phyloP scores from a whole-genome alignment of 2,888 invertebrate species.

The Omphaloscelis lunosa region DNA sequence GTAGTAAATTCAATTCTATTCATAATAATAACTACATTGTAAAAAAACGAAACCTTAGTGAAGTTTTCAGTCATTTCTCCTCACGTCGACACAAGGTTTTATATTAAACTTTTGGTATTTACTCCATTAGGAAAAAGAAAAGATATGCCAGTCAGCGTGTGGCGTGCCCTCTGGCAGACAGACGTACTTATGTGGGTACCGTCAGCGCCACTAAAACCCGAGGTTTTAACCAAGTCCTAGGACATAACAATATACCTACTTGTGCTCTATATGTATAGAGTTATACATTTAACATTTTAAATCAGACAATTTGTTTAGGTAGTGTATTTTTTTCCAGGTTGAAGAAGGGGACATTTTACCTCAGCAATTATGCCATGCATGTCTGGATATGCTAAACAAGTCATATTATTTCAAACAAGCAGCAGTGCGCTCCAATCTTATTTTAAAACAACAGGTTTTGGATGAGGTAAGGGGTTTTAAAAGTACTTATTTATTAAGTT shows the following conservation, averaged over 20 bases:
- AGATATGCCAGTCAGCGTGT: not conserved
- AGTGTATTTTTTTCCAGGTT: constrained; percentile 75
- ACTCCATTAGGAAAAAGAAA: not conserved
- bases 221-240: not conserved
- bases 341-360: constrained; percentile 83
- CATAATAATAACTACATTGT: no score
- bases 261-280: no score
- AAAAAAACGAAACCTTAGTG: not conserved
- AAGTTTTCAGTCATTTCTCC: not conserved
- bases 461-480: constrained; percentile 69
- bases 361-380: constrained; percentile 84
- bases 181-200: not conserved
- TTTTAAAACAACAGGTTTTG: constrained; percentile 81
- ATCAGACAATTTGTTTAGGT: not conserved
- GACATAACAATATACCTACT: not conserved
- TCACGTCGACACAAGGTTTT: not conserved
- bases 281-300: not conserved
- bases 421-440: constrained; percentile 83
- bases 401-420: constrained; percentile 87
- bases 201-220: not conserved
- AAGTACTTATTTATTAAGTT: not conserved
- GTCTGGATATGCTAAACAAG: constrained; percentile 84
- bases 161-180: not conserved
- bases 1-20: no score
- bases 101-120: not conserved